A percentile compares a stretch with the other conserved stretches of the same genome.
Conservation (phyloP, 2,113 vertebrate species). For the Passer domesticus region DNA sequence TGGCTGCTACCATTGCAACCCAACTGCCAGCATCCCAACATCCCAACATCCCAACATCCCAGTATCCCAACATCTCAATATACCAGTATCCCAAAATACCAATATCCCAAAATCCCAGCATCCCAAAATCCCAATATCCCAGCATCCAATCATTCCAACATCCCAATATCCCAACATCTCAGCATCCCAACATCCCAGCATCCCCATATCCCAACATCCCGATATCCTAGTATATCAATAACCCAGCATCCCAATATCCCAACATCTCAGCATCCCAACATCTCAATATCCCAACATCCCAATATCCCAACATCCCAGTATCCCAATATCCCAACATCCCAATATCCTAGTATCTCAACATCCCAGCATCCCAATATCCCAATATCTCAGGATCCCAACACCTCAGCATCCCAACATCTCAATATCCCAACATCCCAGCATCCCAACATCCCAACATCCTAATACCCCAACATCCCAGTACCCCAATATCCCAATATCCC, state of each 20-base stretch:
- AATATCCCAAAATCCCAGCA: not conserved
- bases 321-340: fast-evolving
- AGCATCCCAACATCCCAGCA: too few relatives aligned
- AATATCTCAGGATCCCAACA: not conserved
- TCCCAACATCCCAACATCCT: too few relatives aligned
- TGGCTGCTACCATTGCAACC: not conserved
- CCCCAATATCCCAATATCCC: fast-evolving
- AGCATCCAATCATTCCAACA: too few relatives aligned
- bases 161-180: too few relatives aligned
- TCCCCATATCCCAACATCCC: too few relatives aligned
- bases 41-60: fast-evolving
- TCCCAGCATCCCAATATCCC: not conserved
- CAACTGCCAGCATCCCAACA: not conserved
- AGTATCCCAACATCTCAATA: fast-evolving
- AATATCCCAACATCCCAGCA: too few relatives aligned
- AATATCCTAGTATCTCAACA: fast-evolving
- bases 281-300: too few relatives aligned
- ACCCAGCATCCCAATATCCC: too few relatives aligned
- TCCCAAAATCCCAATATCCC: not conserved
- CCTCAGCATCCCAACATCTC: too few relatives aligned
- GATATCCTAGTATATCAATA: too few relatives aligned
- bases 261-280: too few relatives aligned
- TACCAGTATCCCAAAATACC: fast-evolving
- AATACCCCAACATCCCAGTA: not conserved
- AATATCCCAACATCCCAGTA: fast-evolving